Evolutionary conservation across 2,888 invertebrate genomes (phyloP).

Genomic region (Saturnia pavonia): DNA sequence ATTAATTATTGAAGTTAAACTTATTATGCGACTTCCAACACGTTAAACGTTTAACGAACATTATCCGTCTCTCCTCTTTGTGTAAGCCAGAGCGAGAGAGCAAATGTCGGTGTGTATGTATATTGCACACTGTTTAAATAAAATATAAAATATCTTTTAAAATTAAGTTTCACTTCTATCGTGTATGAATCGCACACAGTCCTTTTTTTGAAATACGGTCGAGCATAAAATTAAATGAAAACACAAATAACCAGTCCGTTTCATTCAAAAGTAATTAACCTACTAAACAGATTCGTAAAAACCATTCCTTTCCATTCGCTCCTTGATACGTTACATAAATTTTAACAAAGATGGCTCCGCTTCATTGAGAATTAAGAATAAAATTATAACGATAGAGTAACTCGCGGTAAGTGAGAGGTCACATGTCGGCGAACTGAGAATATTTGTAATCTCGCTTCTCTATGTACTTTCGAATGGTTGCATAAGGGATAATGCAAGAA

Average conservation of each 20-base stretch:
- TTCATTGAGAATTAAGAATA: conserved; percentile 1
- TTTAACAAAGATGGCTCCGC: conserved; percentile 10
- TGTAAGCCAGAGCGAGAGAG: no score
- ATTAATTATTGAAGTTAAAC: no score
- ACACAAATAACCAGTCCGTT: background rate
- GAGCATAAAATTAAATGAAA: background rate
- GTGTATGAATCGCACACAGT: no score
- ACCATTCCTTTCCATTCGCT: conserved; percentile 12
- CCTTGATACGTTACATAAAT: conserved; percentile 13
- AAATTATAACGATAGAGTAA: conserved; percentile 5
- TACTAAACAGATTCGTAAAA: background rate
- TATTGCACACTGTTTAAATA: no score
- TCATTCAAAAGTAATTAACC: conserved; percentile 2
- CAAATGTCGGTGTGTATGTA: no score
- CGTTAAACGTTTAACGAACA: no score
- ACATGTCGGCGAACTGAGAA: conserved; percentile 8
- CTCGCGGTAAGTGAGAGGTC: conserved; percentile 14
- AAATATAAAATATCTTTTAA: no score
- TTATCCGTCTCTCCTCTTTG: no score
- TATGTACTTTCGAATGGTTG: conserved; percentile 9
- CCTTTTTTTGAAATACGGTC: background rate
- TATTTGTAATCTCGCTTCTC: conserved; percentile 4
- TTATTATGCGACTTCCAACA: no score
- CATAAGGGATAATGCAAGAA: conserved; percentile 8
- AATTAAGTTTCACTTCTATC: no score